Conservation (phyloP, 2,113 vertebrate genomes). For the Montifringilla adamsi region DNA sequence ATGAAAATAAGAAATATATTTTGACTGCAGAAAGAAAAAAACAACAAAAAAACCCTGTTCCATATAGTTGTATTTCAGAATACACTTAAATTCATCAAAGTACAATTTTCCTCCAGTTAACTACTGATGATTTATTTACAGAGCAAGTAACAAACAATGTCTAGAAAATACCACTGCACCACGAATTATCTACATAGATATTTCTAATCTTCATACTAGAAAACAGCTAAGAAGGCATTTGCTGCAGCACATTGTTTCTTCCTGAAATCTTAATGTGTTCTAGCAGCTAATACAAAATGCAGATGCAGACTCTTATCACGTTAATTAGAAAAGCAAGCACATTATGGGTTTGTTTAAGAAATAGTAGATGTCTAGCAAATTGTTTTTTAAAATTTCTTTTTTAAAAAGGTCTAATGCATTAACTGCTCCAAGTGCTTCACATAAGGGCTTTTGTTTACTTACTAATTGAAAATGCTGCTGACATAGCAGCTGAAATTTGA, state of each 20-base stretch:
- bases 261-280: neutral
- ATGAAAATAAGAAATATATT: neutral
- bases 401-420: neutral
- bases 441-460: neutral
- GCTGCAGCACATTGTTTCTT: conserved; percentile 14
- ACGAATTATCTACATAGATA: conserved; percentile 25
- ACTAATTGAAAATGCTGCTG: neutral
- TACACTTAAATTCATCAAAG: conserved; percentile 5
- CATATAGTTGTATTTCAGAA: neutral
- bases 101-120: neutral
- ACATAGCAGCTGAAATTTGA: neutral
- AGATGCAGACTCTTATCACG: neutral
- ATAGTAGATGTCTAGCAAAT: neutral
- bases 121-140: conserved; percentile 48
- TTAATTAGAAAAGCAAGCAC: conserved; percentile 30
- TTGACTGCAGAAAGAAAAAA: neutral
- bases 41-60: neutral
- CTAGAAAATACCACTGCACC: conserved; percentile 41
- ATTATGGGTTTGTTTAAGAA: neutral
- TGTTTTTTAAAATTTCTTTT: neutral
- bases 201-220: conserved; percentile 36
- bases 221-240: neutral
- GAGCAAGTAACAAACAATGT: conserved; percentile 18
- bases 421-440: neutral
- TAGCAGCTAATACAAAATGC: conserved; percentile 27